phyloP scores from a whole-genome alignment of 2,888 invertebrate species.

The Harpalus rufipes region DNA sequence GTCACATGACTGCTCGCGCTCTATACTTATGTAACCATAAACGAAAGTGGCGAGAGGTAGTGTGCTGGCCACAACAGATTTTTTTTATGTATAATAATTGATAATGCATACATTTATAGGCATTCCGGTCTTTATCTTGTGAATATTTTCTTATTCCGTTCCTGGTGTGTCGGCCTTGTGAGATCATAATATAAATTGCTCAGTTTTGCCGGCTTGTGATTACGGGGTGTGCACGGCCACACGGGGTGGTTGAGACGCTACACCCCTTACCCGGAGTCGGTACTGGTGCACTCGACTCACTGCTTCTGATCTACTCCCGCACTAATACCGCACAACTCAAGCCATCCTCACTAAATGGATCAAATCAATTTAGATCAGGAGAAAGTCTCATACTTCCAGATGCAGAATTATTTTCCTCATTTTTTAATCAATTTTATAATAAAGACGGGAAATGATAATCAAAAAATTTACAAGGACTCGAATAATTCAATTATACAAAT shows the following conservation, averaged over 20 bases:
- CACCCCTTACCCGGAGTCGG: conserved; percentile 48
- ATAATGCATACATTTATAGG: too few relatives aligned
- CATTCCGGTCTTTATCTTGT: too few relatives aligned
- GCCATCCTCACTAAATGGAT: conserved; percentile 78
- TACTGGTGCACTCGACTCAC: conserved; percentile 51
- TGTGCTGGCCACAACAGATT: too few relatives aligned
- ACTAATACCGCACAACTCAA: conserved; percentile 78
- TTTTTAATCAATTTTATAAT: too few relatives aligned
- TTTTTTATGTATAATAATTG: too few relatives aligned
- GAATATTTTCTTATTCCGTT: too few relatives aligned
- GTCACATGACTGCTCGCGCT: too few relatives aligned
- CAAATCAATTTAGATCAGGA: conserved; percentile 77
- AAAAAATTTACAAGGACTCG: too few relatives aligned
- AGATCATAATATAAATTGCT: conserved; percentile 72
- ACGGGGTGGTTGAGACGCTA: conserved; percentile 60
- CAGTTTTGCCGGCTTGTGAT: conserved; percentile 76
- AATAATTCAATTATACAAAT: too few relatives aligned
- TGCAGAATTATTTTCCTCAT: neutral
- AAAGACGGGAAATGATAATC: too few relatives aligned
- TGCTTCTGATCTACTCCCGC: conserved; percentile 69
- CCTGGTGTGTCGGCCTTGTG: neutral
- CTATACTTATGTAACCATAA: too few relatives aligned
- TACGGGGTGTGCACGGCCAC: conserved; percentile 67
- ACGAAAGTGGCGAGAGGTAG: too few relatives aligned
- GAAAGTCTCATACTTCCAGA: conserved; percentile 1